Percentiles rank a stretch among this genome's conserved stretches.
Conservation (phyloP, 1,140 invertebrate genomes). For the Platorchestia sp. region DNA sequence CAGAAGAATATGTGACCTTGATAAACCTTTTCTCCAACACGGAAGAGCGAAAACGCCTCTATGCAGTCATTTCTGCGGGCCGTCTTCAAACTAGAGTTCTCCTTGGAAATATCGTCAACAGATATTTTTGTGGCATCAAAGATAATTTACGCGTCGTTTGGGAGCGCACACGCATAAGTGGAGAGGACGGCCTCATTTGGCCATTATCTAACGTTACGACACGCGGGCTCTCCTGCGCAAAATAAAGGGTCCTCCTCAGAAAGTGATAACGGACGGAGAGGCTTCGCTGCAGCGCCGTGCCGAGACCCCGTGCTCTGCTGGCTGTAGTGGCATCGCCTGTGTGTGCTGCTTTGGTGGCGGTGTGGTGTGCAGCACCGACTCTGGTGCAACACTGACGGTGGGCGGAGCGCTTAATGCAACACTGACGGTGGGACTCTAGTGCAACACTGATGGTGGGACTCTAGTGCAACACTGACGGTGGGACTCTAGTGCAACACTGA, state of each 20-base stretch:
- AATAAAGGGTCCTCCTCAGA: neutral
- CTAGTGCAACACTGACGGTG: no score
- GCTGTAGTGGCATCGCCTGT: neutral
- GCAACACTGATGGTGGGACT: no score
- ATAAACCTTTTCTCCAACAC: neutral
- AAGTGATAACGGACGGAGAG: neutral
- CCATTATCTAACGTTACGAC: conserved; percentile 39
- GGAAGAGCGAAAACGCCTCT: neutral
- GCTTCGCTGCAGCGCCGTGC: neutral
- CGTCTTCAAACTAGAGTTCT: neutral
- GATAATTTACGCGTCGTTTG: conserved; percentile 27
- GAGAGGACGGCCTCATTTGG: neutral
- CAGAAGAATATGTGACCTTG: neutral
- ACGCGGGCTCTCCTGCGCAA: neutral
- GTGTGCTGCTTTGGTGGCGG: neutral
- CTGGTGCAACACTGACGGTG: neutral
- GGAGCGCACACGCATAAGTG: conserved; percentile 24
- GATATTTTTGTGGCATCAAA: conserved; percentile 33
- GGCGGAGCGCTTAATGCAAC: neutral
- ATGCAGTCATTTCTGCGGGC: neutral
- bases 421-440: neutral
- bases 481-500: no score
- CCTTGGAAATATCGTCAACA: neutral
- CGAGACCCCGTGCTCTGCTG: neutral
- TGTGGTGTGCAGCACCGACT: neutral